Evolutionary conservation across 2,888 invertebrate species (phyloP).

Genomic region (Apodemia hepburni): DNA sequence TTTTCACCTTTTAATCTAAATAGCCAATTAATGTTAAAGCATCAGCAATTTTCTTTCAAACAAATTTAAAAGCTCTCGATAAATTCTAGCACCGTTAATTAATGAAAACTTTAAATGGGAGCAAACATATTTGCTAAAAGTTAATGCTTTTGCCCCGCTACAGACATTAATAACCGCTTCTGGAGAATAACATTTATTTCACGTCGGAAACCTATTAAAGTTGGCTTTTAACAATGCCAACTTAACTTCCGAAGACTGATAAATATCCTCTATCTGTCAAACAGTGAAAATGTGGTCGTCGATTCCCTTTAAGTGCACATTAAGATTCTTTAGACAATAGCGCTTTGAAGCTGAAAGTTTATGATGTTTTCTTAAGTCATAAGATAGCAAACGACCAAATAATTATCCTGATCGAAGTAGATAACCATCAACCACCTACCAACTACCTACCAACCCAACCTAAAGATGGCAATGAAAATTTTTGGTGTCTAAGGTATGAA

Average conservation of each 20-base stretch:
- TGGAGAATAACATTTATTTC: constrained; percentile 51
- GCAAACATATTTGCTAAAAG: constrained; percentile 15
- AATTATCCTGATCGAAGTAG: no score
- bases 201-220: constrained; percentile 50
- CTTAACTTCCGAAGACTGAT: constrained; percentile 49
- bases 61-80: constrained; percentile 6
- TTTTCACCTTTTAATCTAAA: neutral
- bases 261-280: constrained; percentile 64
- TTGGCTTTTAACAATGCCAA: constrained; percentile 51
- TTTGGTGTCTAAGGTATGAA: no score
- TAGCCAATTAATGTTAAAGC: neutral
- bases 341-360: neutral
- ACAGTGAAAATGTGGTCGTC: constrained; percentile 31
- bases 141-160: constrained; percentile 13
- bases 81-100: constrained; percentile 2
- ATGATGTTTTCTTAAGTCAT: neutral
- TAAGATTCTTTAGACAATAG: constrained; percentile 2
- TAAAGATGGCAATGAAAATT: no score
- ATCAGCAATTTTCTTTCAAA: constrained; percentile 7
- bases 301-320: constrained; percentile 17
- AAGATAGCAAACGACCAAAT: no score
- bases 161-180: constrained; percentile 19
- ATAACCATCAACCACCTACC: no score
- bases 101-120: constrained; percentile 10
- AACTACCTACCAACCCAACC: no score